A percentile compares a stretch with the other conserved stretches of the same genome.
These are phyloP conservation scores for Microdon myrmicae DNA, from an alignment of 2,888 invertebrate genomes.

Conservation along the genomic window DNA sequence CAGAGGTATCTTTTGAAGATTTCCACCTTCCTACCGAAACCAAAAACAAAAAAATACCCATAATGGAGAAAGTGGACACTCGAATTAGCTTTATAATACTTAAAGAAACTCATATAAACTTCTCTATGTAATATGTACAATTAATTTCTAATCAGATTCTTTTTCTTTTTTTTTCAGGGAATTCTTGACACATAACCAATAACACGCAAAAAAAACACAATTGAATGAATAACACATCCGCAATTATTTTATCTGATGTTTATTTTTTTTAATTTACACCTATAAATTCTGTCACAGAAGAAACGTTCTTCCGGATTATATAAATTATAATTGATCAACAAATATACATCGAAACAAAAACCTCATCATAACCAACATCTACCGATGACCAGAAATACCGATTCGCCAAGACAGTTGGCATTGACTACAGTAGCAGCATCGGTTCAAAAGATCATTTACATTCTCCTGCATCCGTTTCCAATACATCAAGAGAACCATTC, in stretches of 20 bases:
- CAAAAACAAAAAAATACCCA: too few relatives aligned
- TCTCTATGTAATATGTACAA: too few relatives aligned
- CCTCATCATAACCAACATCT: conserved; percentile 53
- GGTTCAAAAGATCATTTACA: conserved; percentile 35
- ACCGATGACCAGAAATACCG: conserved; percentile 65
- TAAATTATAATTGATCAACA: conserved; percentile 19
- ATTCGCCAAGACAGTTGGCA: conserved; percentile 62
- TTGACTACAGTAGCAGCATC: conserved; percentile 56
- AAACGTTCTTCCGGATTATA: conserved; percentile 32
- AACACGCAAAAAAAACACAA: conserved; percentile 19
- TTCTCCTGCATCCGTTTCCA: conserved; percentile 6
- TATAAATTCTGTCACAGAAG: conserved; percentile 45
- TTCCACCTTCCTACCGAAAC: too few relatives aligned
- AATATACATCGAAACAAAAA: conserved; percentile 47
- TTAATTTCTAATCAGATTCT: too few relatives aligned
- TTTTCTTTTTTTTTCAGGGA: conserved; percentile 39
- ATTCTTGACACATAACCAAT: conserved; percentile 49
- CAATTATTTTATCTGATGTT: too few relatives aligned
- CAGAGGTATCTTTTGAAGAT: too few relatives aligned
- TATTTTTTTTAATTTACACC: too few relatives aligned
- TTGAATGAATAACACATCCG: too few relatives aligned
- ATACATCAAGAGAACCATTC: conserved; percentile 58
- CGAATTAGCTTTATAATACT: too few relatives aligned
- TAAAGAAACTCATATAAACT: not conserved
- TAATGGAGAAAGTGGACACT: too few relatives aligned